Evolutionary conservation across 2,797 vertebrate genomes (phyloP), one percentile per base, ranked within the genome.

Genomic region (Eidolon dupreanum): DNA sequence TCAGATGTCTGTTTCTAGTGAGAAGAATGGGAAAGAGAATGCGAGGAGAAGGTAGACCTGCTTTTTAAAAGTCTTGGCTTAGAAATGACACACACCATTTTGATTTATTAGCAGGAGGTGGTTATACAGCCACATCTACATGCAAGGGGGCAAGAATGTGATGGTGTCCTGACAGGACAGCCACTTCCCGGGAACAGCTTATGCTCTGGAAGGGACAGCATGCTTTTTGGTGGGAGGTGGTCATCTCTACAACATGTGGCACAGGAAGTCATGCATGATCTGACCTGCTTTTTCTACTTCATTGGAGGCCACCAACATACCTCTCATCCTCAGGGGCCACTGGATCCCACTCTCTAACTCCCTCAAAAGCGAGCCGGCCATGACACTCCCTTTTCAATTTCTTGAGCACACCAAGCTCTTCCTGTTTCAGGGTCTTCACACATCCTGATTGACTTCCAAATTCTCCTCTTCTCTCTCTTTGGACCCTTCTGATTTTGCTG

Each of bases 231-330:
- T 38, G 59, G 75, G 36, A 46, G 61, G 1, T 6, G 33, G 41
- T 49, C 17, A 4, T 51, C 49, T 71, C 38, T 24, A 2, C 11
- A 16, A 16, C 20, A 12, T 2, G 2, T 3, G 31, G 53, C 59
- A 13, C 6, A 1, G 4, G 4, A 51, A 61, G 43, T 51, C 68
- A 10, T 2, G 0, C 2, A 2, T 8, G 33, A 24, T 28, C 26
- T 66, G 89, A 22, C 13, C 10, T 19, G 28, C 11, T 22, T 59
- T 28, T 31, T 46, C 41, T 41, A 8, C 41, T n/a, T 49, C 9
- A 0, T 2, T 13, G 22, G 83, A 68, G 68, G 53, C 68, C 12
- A 15, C 83, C 17, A 0, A 10, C 28, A 8, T 6, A 19, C 16
- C 20, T 11, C 15, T 5, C 8, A 2, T 1, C 0, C 4, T 33